phyloP scores from a whole-genome alignment of 1,140 invertebrate genomes.

The Drosophila rufa region DNA sequence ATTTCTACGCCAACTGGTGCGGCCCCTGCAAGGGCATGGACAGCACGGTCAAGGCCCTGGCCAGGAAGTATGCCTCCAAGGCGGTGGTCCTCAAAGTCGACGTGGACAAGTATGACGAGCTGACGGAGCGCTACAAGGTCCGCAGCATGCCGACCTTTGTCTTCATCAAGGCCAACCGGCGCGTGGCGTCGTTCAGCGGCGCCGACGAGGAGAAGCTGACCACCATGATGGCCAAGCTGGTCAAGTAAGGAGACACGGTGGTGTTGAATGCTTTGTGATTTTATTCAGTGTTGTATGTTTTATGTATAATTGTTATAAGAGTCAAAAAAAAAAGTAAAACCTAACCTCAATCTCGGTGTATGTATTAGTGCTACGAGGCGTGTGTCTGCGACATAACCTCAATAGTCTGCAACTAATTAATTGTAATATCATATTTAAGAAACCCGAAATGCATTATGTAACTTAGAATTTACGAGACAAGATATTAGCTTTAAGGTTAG shows the following conservation, averaged over 20 bases:
- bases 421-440: constrained; percentile 1
- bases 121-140: constrained; percentile 51
- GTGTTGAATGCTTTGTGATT: not conserved
- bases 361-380: not conserved
- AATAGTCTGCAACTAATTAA: constrained; percentile 1
- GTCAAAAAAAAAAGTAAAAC: not conserved
- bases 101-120: constrained; percentile 59
- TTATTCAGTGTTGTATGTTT: constrained; percentile 3
- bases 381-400: constrained; percentile 34
- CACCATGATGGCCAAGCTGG: constrained; percentile 47
- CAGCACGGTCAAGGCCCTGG: constrained; percentile 74
- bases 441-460: constrained; percentile 3
- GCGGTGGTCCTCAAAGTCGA: constrained; percentile 60
- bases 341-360: constrained; percentile 18
- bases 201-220: constrained; percentile 60
- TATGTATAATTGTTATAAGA: not conserved
- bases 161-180: constrained; percentile 37
- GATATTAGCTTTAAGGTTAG: constrained; percentile 18
- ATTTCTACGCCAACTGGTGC: constrained; percentile 86
- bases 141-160: constrained; percentile 64
- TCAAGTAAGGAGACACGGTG: constrained; percentile 18
- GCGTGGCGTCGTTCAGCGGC: constrained; percentile 39
- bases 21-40: constrained; percentile 89
- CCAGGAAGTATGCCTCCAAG: constrained; percentile 44
- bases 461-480: not conserved